Evolutionary conservation across 1,140 invertebrate species (phyloP), one percentile per base, ranked within the genome.

Genomic region (Saccostrea echinata): DNA sequence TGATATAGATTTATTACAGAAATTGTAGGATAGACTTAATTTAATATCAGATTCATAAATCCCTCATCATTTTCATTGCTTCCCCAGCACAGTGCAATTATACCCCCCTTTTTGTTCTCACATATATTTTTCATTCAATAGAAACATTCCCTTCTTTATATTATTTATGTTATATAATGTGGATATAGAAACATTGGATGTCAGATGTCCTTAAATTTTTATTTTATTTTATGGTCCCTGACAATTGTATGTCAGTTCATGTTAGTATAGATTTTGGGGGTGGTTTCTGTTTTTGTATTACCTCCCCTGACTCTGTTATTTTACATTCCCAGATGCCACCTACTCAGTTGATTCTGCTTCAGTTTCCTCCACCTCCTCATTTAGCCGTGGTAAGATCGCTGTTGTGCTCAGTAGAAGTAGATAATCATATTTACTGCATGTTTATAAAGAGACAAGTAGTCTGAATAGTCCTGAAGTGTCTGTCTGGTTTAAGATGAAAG

Each of bases 271-370:
- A 43, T 0, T 43, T 43, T 43, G 0, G 1, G 9, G 43, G 43
- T 57, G 18, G n/a, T 61, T 21, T 61, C 18, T 61, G 55, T 61
- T 61, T 55, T 61, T 21, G 21, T 61, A 21, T 21, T 13, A 57
- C 55, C 55, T 18, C 55, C 55, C 55, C 21, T 71, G 68, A 71
- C 68, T 18, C 4, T 76, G 11, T 71, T 76, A 24, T 24, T 76
- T 76, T 30, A 30, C 12, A 21, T 76, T 76, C 68, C 43, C 30
- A 84, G 83, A 84, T 84, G 83, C 83, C 76, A 83, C 76, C 33
- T 64, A 82, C 12, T 87, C 86, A 71, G 61, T 87, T 86, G 88
- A 87, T 52, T 89, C 88, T 57, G 88, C 88, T 61, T 89, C 88
- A 52, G 68, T 89, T 27, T 83, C 88, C 84, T 87, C 88, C 61